Percentiles rank a stretch among this genome's conserved stretches.
Conservation (phyloP, 2,113 vertebrate species). For the Psittacula cyanocephala region DNA sequence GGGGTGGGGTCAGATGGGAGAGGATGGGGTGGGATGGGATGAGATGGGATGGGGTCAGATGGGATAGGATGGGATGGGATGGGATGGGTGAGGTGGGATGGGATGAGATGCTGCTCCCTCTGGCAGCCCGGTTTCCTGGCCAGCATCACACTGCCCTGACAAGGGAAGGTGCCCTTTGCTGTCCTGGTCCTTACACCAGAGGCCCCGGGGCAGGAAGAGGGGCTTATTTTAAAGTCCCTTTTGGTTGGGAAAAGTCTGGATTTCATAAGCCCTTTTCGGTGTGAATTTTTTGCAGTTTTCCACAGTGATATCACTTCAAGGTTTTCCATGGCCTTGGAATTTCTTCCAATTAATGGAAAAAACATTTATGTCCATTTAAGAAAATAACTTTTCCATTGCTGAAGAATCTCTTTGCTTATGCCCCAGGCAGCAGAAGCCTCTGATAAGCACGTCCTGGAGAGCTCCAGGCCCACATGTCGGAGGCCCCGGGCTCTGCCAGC, state of each 20-base stretch:
- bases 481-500: background rate
- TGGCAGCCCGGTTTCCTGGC: background rate
- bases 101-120: background rate
- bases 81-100: no score
- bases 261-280: background rate
- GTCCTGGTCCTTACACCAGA: background rate
- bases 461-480: background rate
- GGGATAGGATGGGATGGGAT: no score
- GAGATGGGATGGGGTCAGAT: no score
- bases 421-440: background rate
- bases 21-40: background rate
- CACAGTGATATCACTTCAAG: slow-evolving; percentile 11
- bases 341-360: slow-evolving; percentile 60
- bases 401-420: background rate
- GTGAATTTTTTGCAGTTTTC: slow-evolving; percentile 4
- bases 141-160: accelerated
- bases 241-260: background rate
- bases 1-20: background rate
- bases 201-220: accelerated
- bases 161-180: background rate
- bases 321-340: background rate
- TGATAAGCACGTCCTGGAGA: background rate
- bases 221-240: background rate
- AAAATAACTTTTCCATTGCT: slow-evolving; percentile 35
- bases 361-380: background rate